phyloP scores from a whole-genome alignment of 2,797 vertebrate species.

The Sebastes dallii region DNA sequence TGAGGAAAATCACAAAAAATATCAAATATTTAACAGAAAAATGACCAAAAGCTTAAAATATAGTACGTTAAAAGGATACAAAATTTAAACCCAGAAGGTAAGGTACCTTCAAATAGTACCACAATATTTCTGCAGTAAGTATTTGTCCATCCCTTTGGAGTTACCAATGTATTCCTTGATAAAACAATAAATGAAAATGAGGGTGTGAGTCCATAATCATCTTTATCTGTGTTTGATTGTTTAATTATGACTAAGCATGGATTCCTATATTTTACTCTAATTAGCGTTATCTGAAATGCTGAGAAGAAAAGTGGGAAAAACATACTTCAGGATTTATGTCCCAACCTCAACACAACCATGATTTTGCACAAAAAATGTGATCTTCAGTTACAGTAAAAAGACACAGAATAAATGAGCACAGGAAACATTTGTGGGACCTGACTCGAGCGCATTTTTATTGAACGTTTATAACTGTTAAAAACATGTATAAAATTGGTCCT shows the following conservation, averaged over 20 bases:
- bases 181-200: not conserved
- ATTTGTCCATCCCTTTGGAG: not conserved
- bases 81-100: not conserved
- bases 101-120: not conserved
- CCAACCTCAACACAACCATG: no score
- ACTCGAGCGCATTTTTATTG: conserved; percentile 85
- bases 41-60: not conserved
- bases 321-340: not conserved
- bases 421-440: conserved; percentile 76
- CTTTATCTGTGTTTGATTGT: not conserved
- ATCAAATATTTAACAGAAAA: not conserved
- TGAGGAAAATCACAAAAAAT: no score
- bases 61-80: not conserved
- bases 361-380: not conserved
- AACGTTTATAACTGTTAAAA: conserved; percentile 85
- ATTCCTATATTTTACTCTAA: not conserved
- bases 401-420: conserved; percentile 40
- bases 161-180: not conserved
- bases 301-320: not conserved
- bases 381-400: not conserved
- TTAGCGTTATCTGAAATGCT: not conserved
- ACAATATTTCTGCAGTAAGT: not conserved
- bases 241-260: not conserved
- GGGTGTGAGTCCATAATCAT: not conserved
- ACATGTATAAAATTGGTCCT: conserved; percentile 89